These are phyloP conservation scores for Ostrea denselamellosa DNA, from an alignment of 1,140 invertebrate genomes.

Conservation along the genomic window DNA sequence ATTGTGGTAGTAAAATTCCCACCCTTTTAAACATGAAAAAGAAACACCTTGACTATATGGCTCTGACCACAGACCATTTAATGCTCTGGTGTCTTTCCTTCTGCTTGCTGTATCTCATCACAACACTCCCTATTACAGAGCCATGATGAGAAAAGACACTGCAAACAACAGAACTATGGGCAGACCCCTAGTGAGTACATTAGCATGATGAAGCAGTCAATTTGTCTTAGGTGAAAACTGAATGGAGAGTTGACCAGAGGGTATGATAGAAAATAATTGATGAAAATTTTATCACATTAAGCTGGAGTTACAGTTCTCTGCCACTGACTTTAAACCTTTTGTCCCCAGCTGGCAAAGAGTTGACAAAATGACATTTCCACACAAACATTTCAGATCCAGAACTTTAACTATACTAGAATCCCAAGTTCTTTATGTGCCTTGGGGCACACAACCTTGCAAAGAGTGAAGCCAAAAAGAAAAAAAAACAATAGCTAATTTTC, in stretches of 20 bases:
- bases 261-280: not conserved
- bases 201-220: not conserved
- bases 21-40: not conserved
- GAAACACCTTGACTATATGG: not conserved
- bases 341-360: not conserved
- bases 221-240: conserved; percentile 21
- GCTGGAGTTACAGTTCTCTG: not conserved
- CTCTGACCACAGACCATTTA: not conserved
- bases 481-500: not conserved
- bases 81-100: not conserved
- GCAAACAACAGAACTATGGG: not conserved
- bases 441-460: not conserved
- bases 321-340: conserved; percentile 4
- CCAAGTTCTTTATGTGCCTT: not conserved
- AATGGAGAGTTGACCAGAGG: not conserved
- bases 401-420: not conserved
- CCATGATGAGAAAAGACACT: not conserved
- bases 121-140: not conserved
- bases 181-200: not conserved
- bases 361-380: not conserved
- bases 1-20: not conserved
- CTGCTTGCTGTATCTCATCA: not conserved
- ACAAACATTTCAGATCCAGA: not conserved
- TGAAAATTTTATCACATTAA: not conserved
- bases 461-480: not conserved